These are phyloP conservation scores for Cydia pomonella DNA, from an alignment of 1,140 invertebrate species.

Conservation along the genomic window DNA sequence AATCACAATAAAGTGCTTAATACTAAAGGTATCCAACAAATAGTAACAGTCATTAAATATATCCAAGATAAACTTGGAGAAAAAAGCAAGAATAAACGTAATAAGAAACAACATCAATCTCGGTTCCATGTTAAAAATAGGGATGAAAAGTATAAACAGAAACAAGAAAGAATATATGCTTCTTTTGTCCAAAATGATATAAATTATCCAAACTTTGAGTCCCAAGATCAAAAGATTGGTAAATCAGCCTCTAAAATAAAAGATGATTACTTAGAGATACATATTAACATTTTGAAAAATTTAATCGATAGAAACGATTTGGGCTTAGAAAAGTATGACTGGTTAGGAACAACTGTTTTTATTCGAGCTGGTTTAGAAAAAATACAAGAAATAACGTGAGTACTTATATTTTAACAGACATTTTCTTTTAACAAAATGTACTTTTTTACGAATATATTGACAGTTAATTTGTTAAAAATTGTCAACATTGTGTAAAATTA, in stretches of 20 bases:
- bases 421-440: constrained; percentile 20
- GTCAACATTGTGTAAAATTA: not conserved
- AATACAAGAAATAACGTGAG: constrained; percentile 58
- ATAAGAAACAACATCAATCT: constrained; percentile 5
- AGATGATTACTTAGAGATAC: constrained; percentile 35
- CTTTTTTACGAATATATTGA: not conserved
- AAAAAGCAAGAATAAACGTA: not conserved
- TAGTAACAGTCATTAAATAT: not conserved
- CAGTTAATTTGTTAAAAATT: no score
- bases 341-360: constrained; percentile 58
- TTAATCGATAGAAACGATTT: constrained; percentile 40
- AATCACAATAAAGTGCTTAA: not conserved
- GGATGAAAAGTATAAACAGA: not conserved
- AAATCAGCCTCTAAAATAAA: constrained; percentile 1
- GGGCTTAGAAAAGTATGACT: constrained; percentile 51
- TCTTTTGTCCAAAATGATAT: not conserved
- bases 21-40: not conserved
- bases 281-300: constrained; percentile 43
- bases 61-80: not conserved
- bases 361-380: constrained; percentile 53
- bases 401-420: constrained; percentile 27
- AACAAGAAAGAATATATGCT: not conserved
- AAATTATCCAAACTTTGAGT: not conserved
- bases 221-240: not conserved
- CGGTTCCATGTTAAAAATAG: constrained; percentile 1